Evolutionary conservation across 2,113 vertebrate genomes (phyloP).

Genomic region (Cyanoramphus novaezelandiae): DNA sequence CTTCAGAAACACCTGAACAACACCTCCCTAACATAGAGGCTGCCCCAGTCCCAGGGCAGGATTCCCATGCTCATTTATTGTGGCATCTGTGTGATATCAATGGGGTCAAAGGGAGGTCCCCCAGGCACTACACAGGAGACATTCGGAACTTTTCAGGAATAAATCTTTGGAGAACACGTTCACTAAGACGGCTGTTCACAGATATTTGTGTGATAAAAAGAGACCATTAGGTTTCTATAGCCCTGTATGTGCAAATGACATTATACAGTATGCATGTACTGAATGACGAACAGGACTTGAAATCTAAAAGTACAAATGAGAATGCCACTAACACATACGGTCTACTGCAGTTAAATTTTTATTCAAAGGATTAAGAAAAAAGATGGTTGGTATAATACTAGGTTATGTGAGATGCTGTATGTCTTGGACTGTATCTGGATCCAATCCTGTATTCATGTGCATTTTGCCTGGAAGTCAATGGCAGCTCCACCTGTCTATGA

Average conservation of each 20-base stretch:
- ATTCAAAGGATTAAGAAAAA: background rate
- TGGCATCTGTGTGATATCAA: background rate
- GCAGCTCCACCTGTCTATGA: background rate
- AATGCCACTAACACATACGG: conserved; percentile 19
- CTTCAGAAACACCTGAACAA: background rate
- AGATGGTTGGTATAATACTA: background rate
- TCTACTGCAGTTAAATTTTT: background rate
- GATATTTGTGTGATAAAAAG: background rate
- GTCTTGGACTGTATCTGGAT: background rate
- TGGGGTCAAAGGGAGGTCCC: background rate
- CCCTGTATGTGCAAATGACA: conserved; percentile 1
- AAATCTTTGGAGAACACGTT: background rate
- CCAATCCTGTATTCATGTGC: background rate
- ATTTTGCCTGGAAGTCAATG: background rate
- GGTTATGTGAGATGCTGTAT: background rate
- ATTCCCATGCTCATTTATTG: background rate
- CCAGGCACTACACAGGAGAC: background rate
- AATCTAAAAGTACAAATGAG: background rate
- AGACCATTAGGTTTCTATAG: background rate
- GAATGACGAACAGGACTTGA: conserved; percentile 9
- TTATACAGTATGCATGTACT: background rate
- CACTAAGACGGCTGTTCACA: background rate
- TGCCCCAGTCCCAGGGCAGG: background rate
- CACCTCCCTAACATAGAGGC: background rate
- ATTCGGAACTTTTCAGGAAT: background rate